phyloP scores from a whole-genome alignment of 2,113 vertebrate species.

The Naja naja region DNA sequence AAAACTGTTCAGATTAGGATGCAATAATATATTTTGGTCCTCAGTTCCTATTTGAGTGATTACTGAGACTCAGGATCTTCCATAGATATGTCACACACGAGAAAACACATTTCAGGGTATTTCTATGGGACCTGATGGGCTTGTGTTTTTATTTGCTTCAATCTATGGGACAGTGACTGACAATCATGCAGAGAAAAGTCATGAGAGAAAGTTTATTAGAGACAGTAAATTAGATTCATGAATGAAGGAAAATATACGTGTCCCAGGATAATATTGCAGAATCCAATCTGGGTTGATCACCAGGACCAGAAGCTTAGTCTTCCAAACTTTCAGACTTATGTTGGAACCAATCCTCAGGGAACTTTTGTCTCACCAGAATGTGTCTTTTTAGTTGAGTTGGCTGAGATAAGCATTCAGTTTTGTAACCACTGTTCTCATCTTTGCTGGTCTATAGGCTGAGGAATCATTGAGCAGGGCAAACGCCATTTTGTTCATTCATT shows the following conservation, averaged over 20 bases:
- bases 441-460: not conserved
- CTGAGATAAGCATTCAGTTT: not conserved
- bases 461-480: not conserved
- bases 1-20: not conserved
- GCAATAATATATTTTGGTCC: not conserved
- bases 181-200: not conserved
- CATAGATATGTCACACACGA: not conserved
- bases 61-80: not conserved
- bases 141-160: not conserved
- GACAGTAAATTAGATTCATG: not conserved
- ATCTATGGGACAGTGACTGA: not conserved
- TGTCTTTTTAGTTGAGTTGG: not conserved
- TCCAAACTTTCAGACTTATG: not conserved
- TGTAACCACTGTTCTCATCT: not conserved
- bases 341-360: not conserved
- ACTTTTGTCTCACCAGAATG: not conserved
- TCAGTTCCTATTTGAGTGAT: not conserved
- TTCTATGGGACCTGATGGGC: not conserved
- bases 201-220: not conserved
- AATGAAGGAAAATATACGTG: not conserved
- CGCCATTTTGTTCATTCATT: not conserved
- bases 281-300: not conserved
- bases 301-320: not conserved
- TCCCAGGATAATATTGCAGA: not conserved
- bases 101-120: not conserved